Evolutionary conservation across 1,140 invertebrate genomes (phyloP).

Genomic region (Wasmannia auropunctata): DNA sequence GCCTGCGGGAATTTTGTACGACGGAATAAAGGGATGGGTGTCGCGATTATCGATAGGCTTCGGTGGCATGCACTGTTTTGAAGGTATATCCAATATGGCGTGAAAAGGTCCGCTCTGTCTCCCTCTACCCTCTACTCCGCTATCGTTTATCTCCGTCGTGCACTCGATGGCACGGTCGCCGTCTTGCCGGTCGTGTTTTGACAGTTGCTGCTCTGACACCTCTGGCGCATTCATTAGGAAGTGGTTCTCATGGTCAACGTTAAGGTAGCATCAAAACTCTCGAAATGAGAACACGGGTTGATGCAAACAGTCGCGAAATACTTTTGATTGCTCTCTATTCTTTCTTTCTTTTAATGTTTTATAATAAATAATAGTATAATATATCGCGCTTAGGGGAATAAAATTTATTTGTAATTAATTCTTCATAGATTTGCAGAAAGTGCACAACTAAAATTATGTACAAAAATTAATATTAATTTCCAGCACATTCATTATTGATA

Average conservation of each 20-base stretch:
- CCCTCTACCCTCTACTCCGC: constrained; percentile 46
- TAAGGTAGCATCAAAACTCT: not conserved
- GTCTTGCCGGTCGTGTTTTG: constrained; percentile 82
- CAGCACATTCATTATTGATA: not conserved
- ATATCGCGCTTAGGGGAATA: not conserved
- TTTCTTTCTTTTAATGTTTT: not conserved
- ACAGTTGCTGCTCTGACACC: constrained; percentile 86
- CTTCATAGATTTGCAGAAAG: not conserved
- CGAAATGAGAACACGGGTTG: not conserved
- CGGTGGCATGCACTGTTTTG: constrained; percentile 75
- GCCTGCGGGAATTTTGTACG: constrained; percentile 65
- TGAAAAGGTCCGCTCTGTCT: constrained; percentile 76
- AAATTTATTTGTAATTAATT: not conserved
- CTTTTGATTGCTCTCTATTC: not conserved
- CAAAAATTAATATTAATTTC: not conserved
- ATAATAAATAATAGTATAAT: not conserved
- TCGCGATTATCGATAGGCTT: constrained; percentile 82
- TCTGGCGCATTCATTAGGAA: constrained; percentile 84
- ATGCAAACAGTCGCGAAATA: not conserved
- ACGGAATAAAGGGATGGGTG: constrained; percentile 74
- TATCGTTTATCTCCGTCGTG: constrained; percentile 60
- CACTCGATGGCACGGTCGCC: constrained; percentile 62
- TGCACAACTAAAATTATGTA: not conserved
- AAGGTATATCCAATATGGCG: constrained; percentile 77
- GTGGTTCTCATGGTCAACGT: constrained; percentile 80